phyloP scores from a whole-genome alignment of 1,140 invertebrate species.

The Brachystomella parvula region DNA sequence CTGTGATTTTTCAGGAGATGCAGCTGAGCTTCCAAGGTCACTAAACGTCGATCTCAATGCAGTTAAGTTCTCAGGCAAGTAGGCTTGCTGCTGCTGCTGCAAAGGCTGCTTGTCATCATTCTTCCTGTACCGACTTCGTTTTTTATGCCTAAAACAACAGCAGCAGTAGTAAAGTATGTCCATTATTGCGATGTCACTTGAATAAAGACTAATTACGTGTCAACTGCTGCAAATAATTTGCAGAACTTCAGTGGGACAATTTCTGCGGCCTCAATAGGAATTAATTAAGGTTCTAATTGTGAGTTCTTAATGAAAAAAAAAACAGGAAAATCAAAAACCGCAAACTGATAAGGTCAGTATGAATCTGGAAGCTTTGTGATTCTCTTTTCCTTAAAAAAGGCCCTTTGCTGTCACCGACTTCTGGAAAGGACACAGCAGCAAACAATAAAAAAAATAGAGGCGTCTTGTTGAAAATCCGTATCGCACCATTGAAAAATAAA shows the following conservation, averaged over 20 bases:
- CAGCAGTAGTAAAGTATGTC: neutral
- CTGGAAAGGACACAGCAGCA: no score
- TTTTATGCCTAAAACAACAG: neutral
- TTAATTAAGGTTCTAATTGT: neutral
- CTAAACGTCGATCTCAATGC: neutral
- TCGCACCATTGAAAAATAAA: no score
- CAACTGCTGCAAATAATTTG: neutral
- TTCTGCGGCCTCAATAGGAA: neutral
- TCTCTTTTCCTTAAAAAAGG: no score
- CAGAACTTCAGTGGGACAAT: neutral
- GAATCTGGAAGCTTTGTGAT: no score
- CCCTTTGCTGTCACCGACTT: no score
- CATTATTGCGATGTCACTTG: neutral
- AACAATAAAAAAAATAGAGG: no score
- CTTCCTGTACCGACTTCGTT: neutral
- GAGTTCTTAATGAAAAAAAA: neutral
- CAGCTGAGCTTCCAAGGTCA: neutral
- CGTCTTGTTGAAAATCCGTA: no score
- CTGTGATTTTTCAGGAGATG: neutral
- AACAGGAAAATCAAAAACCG: neutral
- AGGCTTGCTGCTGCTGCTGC: neutral
- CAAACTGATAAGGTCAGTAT: no score
- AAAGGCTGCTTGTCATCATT: no score
- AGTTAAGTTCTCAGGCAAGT: neutral
- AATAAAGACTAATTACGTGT: neutral